phyloP scores from a whole-genome alignment of 2,113 vertebrate species.

The Thalassoma bifasciatum region DNA sequence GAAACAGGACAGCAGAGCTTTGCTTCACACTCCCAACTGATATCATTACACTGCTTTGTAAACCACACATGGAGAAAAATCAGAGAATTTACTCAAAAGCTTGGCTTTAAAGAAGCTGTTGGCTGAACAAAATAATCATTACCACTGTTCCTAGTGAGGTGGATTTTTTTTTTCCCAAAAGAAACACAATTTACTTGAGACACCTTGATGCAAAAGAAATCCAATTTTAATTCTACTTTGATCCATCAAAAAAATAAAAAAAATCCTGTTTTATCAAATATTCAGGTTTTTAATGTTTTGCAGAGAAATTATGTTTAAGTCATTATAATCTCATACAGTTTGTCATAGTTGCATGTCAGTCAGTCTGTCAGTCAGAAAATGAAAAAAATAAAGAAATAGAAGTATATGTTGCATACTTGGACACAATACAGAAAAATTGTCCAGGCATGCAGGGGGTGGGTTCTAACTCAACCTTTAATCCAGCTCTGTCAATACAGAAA shows the following conservation, averaged over 20 bases:
- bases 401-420: too few relatives aligned
- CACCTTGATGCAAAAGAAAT: not conserved
- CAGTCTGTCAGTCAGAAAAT: too few relatives aligned
- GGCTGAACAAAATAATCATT: not conserved
- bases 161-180: not conserved
- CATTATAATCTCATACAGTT: too few relatives aligned
- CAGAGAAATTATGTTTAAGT: not conserved
- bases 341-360: too few relatives aligned
- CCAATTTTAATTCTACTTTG: not conserved
- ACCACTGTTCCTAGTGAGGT: not conserved
- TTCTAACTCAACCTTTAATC: too few relatives aligned
- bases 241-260: not conserved
- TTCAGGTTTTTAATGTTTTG: not conserved
- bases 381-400: too few relatives aligned
- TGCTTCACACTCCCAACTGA: constrained; percentile 61
- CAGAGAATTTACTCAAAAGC: not conserved
- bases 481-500: too few relatives aligned
- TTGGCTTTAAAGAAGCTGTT: constrained; percentile 16
- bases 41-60: constrained; percentile 53
- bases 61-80: constrained; percentile 44
- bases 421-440: too few relatives aligned
- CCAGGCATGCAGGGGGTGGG: too few relatives aligned
- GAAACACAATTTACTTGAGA: not conserved
- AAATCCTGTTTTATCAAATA: not conserved
- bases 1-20: constrained; percentile 56